A percentile compares a stretch with the other conserved stretches of the same genome.
phyloP scores from a whole-genome alignment of 2,113 vertebrate genomes.

The Trogon surrucura region DNA sequence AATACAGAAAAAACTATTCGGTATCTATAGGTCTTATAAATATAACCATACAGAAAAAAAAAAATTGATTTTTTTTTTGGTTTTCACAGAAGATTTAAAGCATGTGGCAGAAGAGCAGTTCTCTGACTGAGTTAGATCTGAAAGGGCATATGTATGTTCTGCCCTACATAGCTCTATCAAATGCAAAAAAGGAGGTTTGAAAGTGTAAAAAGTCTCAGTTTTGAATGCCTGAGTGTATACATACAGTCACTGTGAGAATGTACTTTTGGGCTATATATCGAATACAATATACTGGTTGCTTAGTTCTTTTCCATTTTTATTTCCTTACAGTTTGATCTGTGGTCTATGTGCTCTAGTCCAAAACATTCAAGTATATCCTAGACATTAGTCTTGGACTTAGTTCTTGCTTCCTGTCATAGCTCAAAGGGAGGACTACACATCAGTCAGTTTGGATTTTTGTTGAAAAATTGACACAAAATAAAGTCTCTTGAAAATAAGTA shows the following conservation, averaged over 20 bases:
- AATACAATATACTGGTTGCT: neutral
- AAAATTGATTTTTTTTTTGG: neutral
- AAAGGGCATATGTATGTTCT: neutral
- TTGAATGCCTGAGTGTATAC: neutral
- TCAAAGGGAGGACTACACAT: neutral
- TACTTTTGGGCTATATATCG: rapidly evolving
- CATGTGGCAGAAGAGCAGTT: neutral
- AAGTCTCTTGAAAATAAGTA: neutral
- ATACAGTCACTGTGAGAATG: neutral
- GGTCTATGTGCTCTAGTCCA: neutral
- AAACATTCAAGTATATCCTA: neutral
- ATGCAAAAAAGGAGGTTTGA: neutral
- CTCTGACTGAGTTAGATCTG: neutral
- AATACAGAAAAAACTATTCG: neutral
- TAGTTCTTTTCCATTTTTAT: neutral
- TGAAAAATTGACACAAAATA: neutral
- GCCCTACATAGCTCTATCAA: neutral
- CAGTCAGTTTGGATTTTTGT: neutral
- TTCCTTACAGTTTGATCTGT: neutral
- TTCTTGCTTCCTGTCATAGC: neutral
- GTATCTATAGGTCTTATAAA: neutral
- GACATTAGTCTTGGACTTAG: neutral
- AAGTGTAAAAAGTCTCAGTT: neutral
- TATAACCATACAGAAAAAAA: neutral
- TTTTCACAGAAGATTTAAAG: neutral